Evolutionary conservation across 2,888 invertebrate species (phyloP).

Genomic region (Lithophane socia): DNA sequence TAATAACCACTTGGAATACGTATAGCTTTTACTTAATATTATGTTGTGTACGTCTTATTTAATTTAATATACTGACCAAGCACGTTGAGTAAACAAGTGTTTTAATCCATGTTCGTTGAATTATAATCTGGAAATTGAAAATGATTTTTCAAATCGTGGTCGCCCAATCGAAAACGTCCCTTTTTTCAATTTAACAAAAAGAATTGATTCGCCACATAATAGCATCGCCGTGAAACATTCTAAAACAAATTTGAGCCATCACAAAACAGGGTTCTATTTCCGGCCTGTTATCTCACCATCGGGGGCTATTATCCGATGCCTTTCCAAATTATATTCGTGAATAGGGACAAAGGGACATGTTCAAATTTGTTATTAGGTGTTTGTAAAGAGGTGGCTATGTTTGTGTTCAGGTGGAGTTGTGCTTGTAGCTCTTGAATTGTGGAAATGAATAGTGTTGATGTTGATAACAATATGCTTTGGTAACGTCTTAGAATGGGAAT

Average conservation of each 20-base stretch:
- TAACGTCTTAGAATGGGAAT: background rate
- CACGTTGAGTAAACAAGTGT: too few species aligned
- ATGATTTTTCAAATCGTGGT: background rate
- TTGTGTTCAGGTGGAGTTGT: slow-evolving; percentile 15
- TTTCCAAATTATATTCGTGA: slow-evolving; percentile 69
- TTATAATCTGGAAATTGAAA: background rate
- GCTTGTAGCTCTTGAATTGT: background rate
- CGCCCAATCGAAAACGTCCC: slow-evolving; percentile 14
- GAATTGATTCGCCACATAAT: slow-evolving; percentile 34
- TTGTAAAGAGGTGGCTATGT: slow-evolving; percentile 49
- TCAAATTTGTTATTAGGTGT: slow-evolving; percentile 57
- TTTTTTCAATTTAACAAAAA: slow-evolving; percentile 52
- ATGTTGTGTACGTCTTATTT: background rate
- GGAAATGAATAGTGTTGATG: background rate
- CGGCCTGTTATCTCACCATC: slow-evolving; percentile 65
- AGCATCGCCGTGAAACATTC: slow-evolving; percentile 43
- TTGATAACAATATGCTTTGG: background rate
- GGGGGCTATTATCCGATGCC: slow-evolving; percentile 69
- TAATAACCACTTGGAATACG: background rate
- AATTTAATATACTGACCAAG: background rate
- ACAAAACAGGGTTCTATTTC: slow-evolving; percentile 70
- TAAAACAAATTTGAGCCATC: slow-evolving; percentile 58
- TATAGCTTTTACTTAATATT: background rate
- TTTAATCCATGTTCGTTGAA: background rate
- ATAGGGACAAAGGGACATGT: slow-evolving; percentile 57